phyloP scores from a whole-genome alignment of 2,113 vertebrate genomes.

The Bubo scandiacus region DNA sequence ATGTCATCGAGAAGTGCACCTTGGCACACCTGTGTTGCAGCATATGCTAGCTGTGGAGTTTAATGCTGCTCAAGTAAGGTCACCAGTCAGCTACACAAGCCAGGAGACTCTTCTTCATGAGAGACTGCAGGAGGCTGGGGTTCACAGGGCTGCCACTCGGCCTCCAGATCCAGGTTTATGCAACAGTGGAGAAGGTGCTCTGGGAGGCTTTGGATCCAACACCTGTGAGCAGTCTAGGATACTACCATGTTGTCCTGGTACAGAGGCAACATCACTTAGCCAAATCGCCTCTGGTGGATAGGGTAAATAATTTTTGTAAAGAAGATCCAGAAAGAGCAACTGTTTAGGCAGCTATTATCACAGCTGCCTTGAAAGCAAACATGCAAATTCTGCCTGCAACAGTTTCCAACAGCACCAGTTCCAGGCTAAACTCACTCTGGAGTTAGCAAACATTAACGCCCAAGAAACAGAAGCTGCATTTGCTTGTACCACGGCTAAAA shows the following conservation, averaged over 20 bases:
- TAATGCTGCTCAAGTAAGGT: not conserved
- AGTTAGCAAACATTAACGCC: constrained; percentile 58
- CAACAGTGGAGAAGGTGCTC: not conserved
- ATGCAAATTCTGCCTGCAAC: constrained; percentile 11
- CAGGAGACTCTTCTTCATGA: not conserved
- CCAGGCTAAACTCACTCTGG: constrained; percentile 20
- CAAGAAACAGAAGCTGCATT: constrained; percentile 49
- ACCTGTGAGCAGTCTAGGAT: not conserved
- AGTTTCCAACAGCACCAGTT: constrained; percentile 20
- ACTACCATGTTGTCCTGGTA: not conserved
- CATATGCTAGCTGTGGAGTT: not conserved
- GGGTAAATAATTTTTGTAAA: not conserved
- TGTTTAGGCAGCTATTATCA: constrained; percentile 41
- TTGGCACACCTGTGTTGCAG: accelerated
- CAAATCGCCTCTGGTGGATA: not conserved
- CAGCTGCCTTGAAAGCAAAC: constrained; percentile 34
- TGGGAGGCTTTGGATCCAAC: not conserved
- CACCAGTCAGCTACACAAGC: not conserved
- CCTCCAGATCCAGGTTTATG: not conserved
- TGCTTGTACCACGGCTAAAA: constrained; percentile 36
- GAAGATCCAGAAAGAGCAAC: constrained; percentile 32
- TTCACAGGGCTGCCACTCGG: not conserved
- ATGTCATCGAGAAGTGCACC: not conserved
- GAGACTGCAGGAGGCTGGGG: not conserved
- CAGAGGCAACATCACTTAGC: not conserved